Evolutionary conservation across 64 coral and sea anemone species (phyloP), one percentile per base, ranked within the genome.

Genomic region (Montipora efflorescens): DNA sequence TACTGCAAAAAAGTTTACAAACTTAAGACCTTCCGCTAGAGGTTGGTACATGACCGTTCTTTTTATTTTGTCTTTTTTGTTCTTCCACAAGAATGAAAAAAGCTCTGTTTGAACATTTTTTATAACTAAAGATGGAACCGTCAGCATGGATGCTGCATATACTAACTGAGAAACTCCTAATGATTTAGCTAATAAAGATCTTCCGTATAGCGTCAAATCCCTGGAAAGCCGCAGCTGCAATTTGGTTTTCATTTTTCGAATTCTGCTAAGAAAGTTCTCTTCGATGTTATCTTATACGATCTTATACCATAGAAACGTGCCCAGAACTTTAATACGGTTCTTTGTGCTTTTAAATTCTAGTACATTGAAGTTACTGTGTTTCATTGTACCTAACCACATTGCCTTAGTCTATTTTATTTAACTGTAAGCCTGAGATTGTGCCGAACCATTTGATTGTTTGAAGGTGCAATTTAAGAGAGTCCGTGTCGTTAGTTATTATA

Each of bases 201-300:
- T 78, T 78, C 76, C 47, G 12, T 48, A 78, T 48, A 78, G 48
- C 8, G 76, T 78, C 76, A 78, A 19, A 48, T 78, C 76, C 4
- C 76, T 28, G 48, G 47, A 78, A 78, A 43, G 48, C 76, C 76
- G 51, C 76, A 78, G 48, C 12, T 78, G 44, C 36, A 78, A 46
- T 44, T 78, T 78, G 49, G 76, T 78, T 78, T 78, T 7, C 8
- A 48, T 16, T 43, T 78, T 78, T 78, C 46, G 9, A 46, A 78
- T 78, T 46, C 49, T 78, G 15, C 14, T 0, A 46, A 16, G 3
- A 16, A 78, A 48, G 13, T 78, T 78, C 5, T 49, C 44, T 13
- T 78, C 76, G 47, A 49, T 78, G 46, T 78, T 78, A 44, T 48
- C 45, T 44, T 78, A 51, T 47, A 48, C 10, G 49, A 36, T 36